phyloP scores from a whole-genome alignment of 2,797 vertebrate genomes.

The Halcyon chelicuti region DNA sequence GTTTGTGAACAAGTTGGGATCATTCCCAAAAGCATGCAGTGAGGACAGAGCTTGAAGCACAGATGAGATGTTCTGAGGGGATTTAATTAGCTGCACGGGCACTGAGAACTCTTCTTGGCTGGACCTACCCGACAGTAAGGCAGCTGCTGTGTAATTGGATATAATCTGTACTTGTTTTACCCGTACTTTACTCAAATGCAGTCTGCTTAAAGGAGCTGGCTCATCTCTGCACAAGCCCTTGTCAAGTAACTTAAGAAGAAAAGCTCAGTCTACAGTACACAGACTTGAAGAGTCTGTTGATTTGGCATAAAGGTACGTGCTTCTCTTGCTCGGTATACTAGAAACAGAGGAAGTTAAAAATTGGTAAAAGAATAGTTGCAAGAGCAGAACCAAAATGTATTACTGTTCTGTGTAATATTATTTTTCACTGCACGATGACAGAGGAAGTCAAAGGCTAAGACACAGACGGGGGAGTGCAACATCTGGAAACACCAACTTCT shows the following conservation, averaged over 20 bases:
- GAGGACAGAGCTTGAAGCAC: not conserved
- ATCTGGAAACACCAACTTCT: not conserved
- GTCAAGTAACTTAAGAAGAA: not conserved
- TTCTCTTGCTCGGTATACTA: not conserved
- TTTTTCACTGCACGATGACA: not conserved
- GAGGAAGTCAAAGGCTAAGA: not conserved
- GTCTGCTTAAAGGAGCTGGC: not conserved
- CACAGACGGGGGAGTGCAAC: not conserved
- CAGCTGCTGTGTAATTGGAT: not conserved
- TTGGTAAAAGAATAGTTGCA: not conserved
- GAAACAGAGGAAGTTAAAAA: not conserved
- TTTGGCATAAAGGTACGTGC: not conserved
- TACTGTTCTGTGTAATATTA: rapidly evolving
- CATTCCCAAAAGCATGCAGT: not conserved
- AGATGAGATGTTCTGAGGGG: not conserved
- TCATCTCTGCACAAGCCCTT: not conserved
- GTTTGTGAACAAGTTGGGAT: not conserved
- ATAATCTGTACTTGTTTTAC: not conserved
- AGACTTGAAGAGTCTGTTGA: not conserved
- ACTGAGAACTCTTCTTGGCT: not conserved
- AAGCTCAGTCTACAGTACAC: not conserved
- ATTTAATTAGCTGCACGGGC: not conserved
- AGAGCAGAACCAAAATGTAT: not conserved
- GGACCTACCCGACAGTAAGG: not conserved
- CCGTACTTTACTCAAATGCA: not conserved